Percentiles rank a stretch among this genome's conserved stretches.
These are phyloP conservation scores for Spheniscus mendiculus DNA, from an alignment of 2,113 vertebrate genomes.

Conservation along the genomic window DNA sequence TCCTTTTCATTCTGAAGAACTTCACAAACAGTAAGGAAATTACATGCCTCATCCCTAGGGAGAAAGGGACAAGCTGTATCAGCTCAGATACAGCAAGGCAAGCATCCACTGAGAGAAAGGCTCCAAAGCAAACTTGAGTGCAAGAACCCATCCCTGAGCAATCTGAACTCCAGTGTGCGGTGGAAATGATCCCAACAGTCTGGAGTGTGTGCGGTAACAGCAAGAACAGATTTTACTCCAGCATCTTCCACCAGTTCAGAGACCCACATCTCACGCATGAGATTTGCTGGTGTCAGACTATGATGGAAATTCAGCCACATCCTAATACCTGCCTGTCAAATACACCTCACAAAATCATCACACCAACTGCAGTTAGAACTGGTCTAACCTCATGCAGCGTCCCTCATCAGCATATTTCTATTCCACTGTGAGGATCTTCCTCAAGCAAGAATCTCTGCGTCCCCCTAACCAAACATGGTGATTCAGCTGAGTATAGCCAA, in stretches of 20 bases:
- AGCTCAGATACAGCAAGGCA: neutral
- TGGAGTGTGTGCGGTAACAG: neutral
- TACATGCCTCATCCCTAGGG: rapidly evolving
- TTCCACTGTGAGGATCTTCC: neutral
- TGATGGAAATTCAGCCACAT: neutral
- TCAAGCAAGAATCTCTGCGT: neutral
- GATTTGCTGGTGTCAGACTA: neutral
- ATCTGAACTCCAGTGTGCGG: neutral
- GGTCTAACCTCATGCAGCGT: neutral
- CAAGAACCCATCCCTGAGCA: neutral
- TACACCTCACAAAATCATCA: neutral
- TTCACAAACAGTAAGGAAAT: neutral
- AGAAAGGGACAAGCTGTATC: neutral
- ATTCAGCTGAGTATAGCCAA: neutral
- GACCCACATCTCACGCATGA: neutral
- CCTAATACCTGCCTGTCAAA: neutral
- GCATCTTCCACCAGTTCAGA: neutral
- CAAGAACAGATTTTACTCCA: neutral
- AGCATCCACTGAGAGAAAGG: neutral
- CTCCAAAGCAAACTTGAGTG: neutral
- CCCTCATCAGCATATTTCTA: neutral
- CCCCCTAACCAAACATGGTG: rapidly evolving
- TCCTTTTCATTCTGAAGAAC: neutral
- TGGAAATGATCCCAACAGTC: neutral
- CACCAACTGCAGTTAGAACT: neutral